Conservation (phyloP, 2,113 vertebrate genomes). For the Ranitomeya imitator region DNA sequence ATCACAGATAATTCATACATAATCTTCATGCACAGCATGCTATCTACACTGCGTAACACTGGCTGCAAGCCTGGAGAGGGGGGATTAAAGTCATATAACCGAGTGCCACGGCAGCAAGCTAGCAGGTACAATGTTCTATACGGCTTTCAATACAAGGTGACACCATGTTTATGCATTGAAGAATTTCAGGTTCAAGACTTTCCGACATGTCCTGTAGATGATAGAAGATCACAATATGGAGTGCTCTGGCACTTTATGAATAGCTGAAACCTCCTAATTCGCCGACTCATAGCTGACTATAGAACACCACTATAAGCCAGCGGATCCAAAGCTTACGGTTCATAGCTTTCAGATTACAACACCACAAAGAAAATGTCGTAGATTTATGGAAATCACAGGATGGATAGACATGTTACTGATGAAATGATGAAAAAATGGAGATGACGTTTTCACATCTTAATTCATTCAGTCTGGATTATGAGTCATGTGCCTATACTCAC, state of each 20-base stretch:
- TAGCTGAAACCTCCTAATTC: neutral
- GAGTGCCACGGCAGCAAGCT: neutral
- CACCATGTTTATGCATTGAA: neutral
- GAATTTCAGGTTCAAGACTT: neutral
- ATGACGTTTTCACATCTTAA: no score
- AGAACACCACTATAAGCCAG: no score
- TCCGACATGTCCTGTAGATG: neutral
- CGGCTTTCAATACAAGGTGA: neutral
- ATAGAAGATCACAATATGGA: neutral
- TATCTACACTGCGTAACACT: neutral
- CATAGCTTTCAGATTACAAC: no score
- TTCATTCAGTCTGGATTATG: no score
- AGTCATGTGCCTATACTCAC: no score
- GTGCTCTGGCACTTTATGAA: neutral
- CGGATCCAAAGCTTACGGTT: no score
- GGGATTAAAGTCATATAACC: neutral
- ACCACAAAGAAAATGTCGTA: no score
- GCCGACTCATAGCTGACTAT: no score
- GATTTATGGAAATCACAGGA: no score
- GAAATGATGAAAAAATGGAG: no score
- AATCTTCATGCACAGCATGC: constrained; percentile 9
- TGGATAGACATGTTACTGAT: no score
- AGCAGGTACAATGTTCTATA: no score
- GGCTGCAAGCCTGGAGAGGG: neutral
- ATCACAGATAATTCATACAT: constrained; percentile 15